phyloP scores from a whole-genome alignment of 2,888 invertebrate genomes.

The Callimorpha dominula region DNA sequence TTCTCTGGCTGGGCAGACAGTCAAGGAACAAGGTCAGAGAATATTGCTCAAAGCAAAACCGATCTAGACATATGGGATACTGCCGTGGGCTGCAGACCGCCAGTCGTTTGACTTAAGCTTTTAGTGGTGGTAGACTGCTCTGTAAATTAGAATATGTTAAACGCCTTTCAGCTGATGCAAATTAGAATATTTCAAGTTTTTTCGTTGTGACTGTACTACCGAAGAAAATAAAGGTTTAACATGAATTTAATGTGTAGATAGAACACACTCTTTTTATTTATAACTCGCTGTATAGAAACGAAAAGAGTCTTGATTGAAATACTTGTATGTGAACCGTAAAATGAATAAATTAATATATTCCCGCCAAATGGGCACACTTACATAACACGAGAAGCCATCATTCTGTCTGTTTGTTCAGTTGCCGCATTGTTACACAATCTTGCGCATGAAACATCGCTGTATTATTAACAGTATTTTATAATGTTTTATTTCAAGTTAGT shows the following conservation, averaged over 20 bases:
- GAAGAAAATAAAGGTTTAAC: neutral
- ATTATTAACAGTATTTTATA: conserved; percentile 26
- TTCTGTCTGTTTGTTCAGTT: conserved; percentile 47
- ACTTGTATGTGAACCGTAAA: conserved; percentile 31
- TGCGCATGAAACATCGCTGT: conserved; percentile 32
- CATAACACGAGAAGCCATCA: conserved; percentile 38
- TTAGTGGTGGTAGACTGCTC: too few species aligned
- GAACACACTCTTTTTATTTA: neutral
- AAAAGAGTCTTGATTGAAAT: conserved; percentile 28
- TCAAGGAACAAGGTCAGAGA: too few species aligned
- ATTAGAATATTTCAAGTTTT: neutral
- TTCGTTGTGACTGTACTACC: neutral
- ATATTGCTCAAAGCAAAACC: too few species aligned
- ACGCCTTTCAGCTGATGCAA: neutral
- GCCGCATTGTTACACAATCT: conserved; percentile 43
- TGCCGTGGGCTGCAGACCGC: too few species aligned
- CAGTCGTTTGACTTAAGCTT: too few species aligned
- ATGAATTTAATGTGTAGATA: neutral
- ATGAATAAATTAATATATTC: conserved; percentile 40
- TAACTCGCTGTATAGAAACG: neutral
- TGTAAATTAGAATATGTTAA: neutral
- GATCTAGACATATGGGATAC: too few species aligned
- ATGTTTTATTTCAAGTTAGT: conserved; percentile 20
- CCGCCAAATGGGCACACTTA: conserved; percentile 34
- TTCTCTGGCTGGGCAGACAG: too few species aligned